phyloP scores from a whole-genome alignment of 2,888 invertebrate genomes.

The Aphodius sticticus region DNA sequence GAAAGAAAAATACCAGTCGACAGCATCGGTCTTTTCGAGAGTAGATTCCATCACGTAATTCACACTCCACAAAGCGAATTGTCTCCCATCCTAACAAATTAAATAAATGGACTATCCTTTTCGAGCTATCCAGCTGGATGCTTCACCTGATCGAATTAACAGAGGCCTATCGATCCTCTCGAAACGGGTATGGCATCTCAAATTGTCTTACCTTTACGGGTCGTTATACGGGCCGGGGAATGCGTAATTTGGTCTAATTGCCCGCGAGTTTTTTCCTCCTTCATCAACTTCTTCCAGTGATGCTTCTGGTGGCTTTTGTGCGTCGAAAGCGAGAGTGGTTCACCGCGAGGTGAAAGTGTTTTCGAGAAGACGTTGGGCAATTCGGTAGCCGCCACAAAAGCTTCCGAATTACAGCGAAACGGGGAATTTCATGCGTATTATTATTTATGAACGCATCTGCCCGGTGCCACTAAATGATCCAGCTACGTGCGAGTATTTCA shows the following conservation, averaged over 20 bases:
- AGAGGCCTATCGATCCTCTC: background rate
- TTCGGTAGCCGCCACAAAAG: background rate
- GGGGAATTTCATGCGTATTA: constrained; percentile 13
- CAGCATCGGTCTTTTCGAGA: background rate
- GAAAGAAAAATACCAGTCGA: too few relatives aligned
- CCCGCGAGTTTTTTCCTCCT: constrained; percentile 16
- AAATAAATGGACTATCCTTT: background rate
- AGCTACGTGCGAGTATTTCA: background rate
- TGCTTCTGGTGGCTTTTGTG: constrained; percentile 4
- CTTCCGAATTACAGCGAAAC: constrained; percentile 7
- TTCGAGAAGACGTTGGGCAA: constrained; percentile 30
- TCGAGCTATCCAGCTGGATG: background rate
- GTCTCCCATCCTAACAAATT: background rate
- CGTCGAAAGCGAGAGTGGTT: constrained; percentile 29
- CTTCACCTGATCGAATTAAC: background rate
- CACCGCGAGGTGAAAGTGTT: constrained; percentile 28
- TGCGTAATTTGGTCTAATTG: constrained; percentile 31
- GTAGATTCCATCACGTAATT: background rate
- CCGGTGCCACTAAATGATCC: background rate
- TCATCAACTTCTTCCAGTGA: background rate
- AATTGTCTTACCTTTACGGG: constrained; percentile 27
- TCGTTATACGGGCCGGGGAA: constrained; percentile 16
- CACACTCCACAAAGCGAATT: background rate
- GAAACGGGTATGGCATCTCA: constrained; percentile 24
- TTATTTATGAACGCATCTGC: constrained; percentile 12